Evolutionary conservation across 2,797 vertebrate genomes (phyloP), one percentile per base, ranked within the genome.

Genomic region (Lutjanus argentimaculatus): DNA sequence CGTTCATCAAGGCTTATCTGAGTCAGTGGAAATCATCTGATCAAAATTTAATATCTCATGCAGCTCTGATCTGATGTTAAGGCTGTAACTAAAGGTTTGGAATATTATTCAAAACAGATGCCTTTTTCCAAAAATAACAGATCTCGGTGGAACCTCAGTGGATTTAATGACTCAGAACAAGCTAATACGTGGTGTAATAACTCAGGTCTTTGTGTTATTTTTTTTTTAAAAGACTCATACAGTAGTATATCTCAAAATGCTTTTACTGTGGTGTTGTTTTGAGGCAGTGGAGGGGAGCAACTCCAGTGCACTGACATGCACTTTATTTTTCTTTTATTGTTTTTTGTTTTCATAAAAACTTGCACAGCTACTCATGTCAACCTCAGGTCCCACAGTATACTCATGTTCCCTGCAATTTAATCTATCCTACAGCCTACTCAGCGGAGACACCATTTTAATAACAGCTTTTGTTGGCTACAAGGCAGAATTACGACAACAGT

Each of bases 31-130:
- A 75, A 68, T 42, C 17, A 75, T 84, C 45, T 21, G 7, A 76
- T 80, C 43, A 72, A 56, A 83, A 64, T 71, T 4, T 30, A 56
- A 77, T 75, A 59, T 58, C 21, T 56, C 16, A 40, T 36, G 10
- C 57, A 58, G 56, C 43, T 55, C 65, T 64, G 67, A 69, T 59
- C 59, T 63, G 42, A 46, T 63, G 45, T 67, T 58, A 80, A 76
- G 56, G 25, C 40, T 72, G 52, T 66, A 72, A 46, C 46, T 72
- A 13, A 36, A 36, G 57, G 62, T 75, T 72, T 16, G 8, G 12
- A 71, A n/a, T 7, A 81, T 19, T 8, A n/a, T 19, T 82, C 6
- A 45, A 71, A 71, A 59, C 59, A 14, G 30, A 66, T 66, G 13
- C 15, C 3, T 53, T 84, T 77, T 72, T 55, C 52, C 52, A 49